These are phyloP conservation scores for Holothuria glaberrima DNA, from an alignment of 35 echinoderm and acorn worm genomes.

Conservation along the genomic window DNA sequence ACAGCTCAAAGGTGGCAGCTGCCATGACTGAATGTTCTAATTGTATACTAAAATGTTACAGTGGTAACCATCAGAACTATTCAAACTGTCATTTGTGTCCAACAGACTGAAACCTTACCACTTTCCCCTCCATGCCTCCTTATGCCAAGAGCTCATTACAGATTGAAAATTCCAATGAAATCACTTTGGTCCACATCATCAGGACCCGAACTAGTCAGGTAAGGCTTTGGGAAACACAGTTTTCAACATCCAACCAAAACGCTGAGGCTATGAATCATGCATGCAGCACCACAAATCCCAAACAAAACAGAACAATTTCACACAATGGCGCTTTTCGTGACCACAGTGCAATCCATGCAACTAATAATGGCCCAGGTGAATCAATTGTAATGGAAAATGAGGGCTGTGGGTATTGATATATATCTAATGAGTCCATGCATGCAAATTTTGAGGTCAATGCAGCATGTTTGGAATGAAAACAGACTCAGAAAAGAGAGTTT, in stretches of 20 bases:
- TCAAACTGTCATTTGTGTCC: background rate
- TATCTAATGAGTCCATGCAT: background rate
- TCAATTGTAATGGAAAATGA: constrained; percentile 45
- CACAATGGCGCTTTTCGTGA: constrained; percentile 43
- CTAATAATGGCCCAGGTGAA: constrained; percentile 43
- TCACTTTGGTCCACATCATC: background rate
- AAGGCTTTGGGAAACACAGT: no score
- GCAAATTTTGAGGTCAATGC: background rate
- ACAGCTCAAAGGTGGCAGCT: background rate
- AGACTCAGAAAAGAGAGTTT: background rate
- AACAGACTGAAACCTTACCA: background rate
- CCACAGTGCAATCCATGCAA: no score
- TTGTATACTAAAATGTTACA: background rate
- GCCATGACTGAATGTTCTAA: background rate
- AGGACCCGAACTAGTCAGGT: background rate
- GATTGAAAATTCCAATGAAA: background rate
- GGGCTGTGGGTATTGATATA: background rate
- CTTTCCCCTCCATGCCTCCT: background rate
- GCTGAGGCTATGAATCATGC: constrained; percentile 48
- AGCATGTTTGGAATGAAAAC: background rate
- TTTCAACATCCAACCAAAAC: no score
- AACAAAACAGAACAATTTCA: constrained; percentile 33
- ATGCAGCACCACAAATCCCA: constrained; percentile 57
- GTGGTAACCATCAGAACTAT: background rate
- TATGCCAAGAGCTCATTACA: background rate